Base-by-base conservation (phyloP, 2,888 invertebrate species). In the Clostera curtula region DNA sequence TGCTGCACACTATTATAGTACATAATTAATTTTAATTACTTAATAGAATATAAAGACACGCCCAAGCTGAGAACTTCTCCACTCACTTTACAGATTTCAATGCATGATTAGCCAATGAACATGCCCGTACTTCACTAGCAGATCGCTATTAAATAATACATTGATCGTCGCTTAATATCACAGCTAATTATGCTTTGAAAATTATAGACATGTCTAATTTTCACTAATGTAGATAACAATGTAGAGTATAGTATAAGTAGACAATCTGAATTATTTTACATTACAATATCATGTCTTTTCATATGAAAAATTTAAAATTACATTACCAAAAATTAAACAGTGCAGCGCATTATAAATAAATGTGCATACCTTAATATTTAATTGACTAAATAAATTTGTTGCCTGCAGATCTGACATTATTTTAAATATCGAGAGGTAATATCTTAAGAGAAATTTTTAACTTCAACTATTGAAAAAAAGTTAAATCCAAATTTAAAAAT, bases 361-460 rank as follows among this genome's bases (percentile, higher is more conserved):
- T 79, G 85, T 85, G 85, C 85, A 84, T 80, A 77, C 70, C 84
- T 85, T 85, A 85, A 70, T 62, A 82, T 82, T 83, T 84, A 85
- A 85, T 85, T 85, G 85, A 85, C 85, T 85, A 85, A 83, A 85
- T 76, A 84, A 84, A 85, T 83, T 83, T 84, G 84, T 84, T 80
- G 84, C 84, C 83, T 80, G 84, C 85, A 84, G 84, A 85, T 82
- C 82, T 83, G 82, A 80, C 68, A 75, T 68, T 76, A 48, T 40
- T 55, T 77, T 79, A 83, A 83, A 83, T 83, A 83, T 83, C 82
- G 77, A 83, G 80, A 82, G 79, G 77, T 82, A 82, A 83, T 82
- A 80, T 82, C 82, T 80, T 82, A 80, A 80, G 80, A 80, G 77
- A 82, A 82, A 77, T 72, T 75, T 23, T 83, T 73, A 79, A 77